A percentile compares a stretch with the other conserved stretches of the same genome.
These are phyloP conservation scores for Loriculus beryllinus DNA, from an alignment of 2,797 vertebrate genomes.

Conservation along the genomic window DNA sequence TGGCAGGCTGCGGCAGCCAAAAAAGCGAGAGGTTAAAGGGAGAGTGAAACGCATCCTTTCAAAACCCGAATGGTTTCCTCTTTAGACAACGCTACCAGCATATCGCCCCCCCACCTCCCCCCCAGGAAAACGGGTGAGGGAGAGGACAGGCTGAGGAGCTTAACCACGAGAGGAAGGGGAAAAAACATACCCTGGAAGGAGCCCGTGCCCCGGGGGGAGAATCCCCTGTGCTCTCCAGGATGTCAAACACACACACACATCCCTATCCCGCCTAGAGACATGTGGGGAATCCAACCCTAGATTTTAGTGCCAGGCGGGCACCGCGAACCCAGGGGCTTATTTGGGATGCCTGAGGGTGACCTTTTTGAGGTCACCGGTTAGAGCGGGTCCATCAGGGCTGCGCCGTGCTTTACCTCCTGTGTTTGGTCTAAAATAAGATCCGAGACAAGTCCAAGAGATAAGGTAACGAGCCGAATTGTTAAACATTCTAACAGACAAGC, in stretches of 20 bases:
- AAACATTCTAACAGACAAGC: neutral
- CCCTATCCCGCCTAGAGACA: neutral
- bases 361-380: neutral
- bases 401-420: neutral
- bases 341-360: neutral
- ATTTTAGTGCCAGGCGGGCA: slow-evolving; percentile 16
- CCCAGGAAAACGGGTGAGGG: slow-evolving; percentile 1
- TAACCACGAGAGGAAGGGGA: neutral
- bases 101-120: neutral
- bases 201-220: neutral
- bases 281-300: neutral
- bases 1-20: slow-evolving; percentile 30
- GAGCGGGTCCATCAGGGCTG: neutral
- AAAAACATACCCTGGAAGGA: neutral
- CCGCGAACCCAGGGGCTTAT: neutral
- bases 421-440: neutral
- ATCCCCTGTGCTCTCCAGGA: neutral
- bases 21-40: slow-evolving; percentile 70
- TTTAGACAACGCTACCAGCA: slow-evolving; percentile 62
- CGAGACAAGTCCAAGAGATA: neutral
- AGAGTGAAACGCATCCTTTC: slow-evolving; percentile 77
- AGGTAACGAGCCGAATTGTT: neutral
- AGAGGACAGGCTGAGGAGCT: neutral
- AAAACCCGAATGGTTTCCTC: slow-evolving; percentile 75
- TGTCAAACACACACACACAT: neutral